A percentile compares a stretch with the other conserved stretches of the same genome.
Conservation (phyloP, 2,113 vertebrate genomes). For the Passer montanus region DNA sequence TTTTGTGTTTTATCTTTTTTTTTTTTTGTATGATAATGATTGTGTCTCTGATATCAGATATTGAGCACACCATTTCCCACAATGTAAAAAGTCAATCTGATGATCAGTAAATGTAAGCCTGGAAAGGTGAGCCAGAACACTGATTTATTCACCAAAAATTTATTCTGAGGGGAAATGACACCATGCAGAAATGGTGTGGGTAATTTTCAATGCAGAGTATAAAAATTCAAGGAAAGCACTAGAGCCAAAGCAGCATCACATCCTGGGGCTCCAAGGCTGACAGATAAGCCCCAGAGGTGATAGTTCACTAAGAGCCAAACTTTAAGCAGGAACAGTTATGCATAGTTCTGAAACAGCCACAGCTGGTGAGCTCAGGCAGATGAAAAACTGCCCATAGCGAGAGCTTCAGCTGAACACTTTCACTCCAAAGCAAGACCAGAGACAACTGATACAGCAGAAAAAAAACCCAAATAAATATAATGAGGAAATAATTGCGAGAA, state of each 20-base stretch:
- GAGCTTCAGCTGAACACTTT: neutral
- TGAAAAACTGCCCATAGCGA: neutral
- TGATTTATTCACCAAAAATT: neutral
- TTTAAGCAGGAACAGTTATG: neutral
- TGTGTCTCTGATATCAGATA: neutral
- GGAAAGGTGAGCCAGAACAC: neutral
- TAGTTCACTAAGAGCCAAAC: neutral
- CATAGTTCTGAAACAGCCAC: neutral
- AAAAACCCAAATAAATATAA: neutral
- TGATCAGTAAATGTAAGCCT: neutral
- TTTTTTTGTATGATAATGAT: too few species aligned
- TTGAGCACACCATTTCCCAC: neutral
- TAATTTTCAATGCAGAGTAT: neutral
- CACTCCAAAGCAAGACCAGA: neutral
- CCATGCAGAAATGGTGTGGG: neutral
- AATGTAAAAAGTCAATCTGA: neutral
- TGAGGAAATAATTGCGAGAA: neutral
- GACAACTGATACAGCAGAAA: neutral
- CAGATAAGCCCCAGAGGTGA: neutral
- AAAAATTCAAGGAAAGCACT: neutral
- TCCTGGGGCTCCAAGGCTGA: neutral
- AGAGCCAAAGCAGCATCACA: neutral
- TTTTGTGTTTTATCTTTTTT: too few species aligned
- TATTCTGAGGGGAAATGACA: neutral
- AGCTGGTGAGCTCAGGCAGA: neutral